phyloP scores from a whole-genome alignment of 2,888 invertebrate species.

The Hecatera dysodea region DNA sequence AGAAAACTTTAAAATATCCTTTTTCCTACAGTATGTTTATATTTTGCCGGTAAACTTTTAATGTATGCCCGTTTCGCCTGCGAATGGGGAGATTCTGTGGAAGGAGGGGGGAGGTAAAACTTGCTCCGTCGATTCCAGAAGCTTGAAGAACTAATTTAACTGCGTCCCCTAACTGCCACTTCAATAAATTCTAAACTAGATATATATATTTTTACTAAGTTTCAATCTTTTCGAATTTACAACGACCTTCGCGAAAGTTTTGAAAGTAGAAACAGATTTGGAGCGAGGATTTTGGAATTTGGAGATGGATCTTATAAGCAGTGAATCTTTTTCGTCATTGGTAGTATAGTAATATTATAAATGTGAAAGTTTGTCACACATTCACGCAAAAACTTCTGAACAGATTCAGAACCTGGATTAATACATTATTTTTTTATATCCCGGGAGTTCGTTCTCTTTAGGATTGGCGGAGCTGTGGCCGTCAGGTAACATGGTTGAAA shows the following conservation, averaged over 20 bases:
- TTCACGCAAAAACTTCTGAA: too few relatives aligned
- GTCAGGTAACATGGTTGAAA: too few relatives aligned
- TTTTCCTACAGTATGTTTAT: slow-evolving; percentile 78
- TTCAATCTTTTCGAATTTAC: slow-evolving; percentile 63
- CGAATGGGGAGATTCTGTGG: slow-evolving; percentile 71
- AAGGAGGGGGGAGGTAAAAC: slow-evolving; percentile 74
- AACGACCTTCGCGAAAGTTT: slow-evolving; percentile 40
- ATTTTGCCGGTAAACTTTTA: slow-evolving; percentile 87
- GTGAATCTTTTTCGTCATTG: background rate
- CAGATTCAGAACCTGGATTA: too few relatives aligned
- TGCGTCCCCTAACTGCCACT: slow-evolving; percentile 87
- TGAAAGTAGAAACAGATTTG: slow-evolving; percentile 31
- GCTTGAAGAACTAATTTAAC: slow-evolving; percentile 90
- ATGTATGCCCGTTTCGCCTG: slow-evolving; percentile 86
- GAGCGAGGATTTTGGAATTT: slow-evolving; percentile 22
- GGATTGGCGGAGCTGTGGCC: too few relatives aligned
- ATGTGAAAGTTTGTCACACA: too few relatives aligned
- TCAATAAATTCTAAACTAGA: slow-evolving; percentile 85
- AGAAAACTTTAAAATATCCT: slow-evolving; percentile 63
- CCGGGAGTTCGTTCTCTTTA: background rate
- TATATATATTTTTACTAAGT: slow-evolving; percentile 68
- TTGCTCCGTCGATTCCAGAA: slow-evolving; percentile 87
- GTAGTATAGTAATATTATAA: background rate
- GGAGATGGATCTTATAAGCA: background rate
- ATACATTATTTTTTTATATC: too few relatives aligned